Conservation (phyloP, 2,888 invertebrate species). For the Strigamia transsilvanica region DNA sequence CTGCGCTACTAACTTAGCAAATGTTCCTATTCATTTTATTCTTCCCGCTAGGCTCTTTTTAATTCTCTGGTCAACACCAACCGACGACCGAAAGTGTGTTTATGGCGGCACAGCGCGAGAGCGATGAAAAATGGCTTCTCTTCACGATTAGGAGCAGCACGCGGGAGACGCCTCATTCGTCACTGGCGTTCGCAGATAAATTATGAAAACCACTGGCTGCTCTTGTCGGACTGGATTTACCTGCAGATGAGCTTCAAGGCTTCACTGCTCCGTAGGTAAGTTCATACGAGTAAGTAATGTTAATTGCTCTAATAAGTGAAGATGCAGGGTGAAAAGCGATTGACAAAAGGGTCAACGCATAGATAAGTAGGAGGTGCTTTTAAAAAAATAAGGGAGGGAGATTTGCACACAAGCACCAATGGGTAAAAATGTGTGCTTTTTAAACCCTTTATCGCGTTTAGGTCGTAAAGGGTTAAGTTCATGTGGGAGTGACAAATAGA, state of each 20-base stretch:
- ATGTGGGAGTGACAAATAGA: slow-evolving; percentile 40
- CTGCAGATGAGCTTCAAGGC: slow-evolving; percentile 40
- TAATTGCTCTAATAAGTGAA: not conserved
- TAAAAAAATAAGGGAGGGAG: slow-evolving; percentile 6
- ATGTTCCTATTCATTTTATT: slow-evolving; percentile 38
- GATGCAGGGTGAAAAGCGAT: not conserved
- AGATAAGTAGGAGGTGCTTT: slow-evolving; percentile 33
- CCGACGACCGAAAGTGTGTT: slow-evolving; percentile 34
- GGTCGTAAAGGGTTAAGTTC: slow-evolving; percentile 32
- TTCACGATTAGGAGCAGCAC: slow-evolving; percentile 42
- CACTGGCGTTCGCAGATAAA: slow-evolving; percentile 52
- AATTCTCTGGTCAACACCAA: slow-evolving; percentile 48
- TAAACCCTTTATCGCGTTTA: slow-evolving; percentile 1
- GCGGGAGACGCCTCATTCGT: slow-evolving; percentile 52
- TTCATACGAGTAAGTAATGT: not conserved
- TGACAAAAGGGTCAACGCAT: not conserved
- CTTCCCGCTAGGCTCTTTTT: slow-evolving; percentile 14
- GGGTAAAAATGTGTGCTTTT: slow-evolving; percentile 13
- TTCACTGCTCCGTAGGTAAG: slow-evolving; percentile 19
- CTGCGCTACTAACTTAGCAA: not conserved
- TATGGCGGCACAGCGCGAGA: slow-evolving; percentile 38
- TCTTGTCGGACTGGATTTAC: slow-evolving; percentile 29
- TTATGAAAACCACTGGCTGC: slow-evolving; percentile 52
- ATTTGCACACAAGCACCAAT: slow-evolving; percentile 15
- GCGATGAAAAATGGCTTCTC: slow-evolving; percentile 51